Percentiles rank a stretch among this genome's conserved stretches.
phyloP scores from a whole-genome alignment of 2,797 vertebrate species.

The Acipenser oxyrinchus region DNA sequence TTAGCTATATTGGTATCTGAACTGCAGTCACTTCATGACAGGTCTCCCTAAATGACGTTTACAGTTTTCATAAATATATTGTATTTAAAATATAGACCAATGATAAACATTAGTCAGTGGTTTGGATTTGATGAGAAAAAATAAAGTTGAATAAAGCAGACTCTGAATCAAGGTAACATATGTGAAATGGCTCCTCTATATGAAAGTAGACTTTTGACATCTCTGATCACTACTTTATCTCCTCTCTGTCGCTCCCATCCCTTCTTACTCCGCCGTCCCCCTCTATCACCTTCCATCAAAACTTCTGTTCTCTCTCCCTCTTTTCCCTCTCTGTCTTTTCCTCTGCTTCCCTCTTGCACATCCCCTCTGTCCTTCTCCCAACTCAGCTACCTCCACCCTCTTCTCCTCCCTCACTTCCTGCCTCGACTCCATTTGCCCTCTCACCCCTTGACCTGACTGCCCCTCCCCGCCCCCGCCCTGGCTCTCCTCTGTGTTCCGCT shows the following conservation, averaged over 20 bases:
- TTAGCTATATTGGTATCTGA: conserved; percentile 50
- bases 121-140: conserved; percentile 63
- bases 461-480: too few relatives aligned
- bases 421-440: too few relatives aligned
- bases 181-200: too few relatives aligned
- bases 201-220: too few relatives aligned
- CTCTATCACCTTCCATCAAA: conserved; percentile 28
- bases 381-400: too few relatives aligned
- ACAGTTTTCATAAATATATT: conserved; percentile 65
- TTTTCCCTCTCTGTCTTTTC: too few relatives aligned
- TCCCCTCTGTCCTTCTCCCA: too few relatives aligned
- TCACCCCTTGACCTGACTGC: too few relatives aligned
- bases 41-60: conserved; percentile 57
- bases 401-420: too few relatives aligned
- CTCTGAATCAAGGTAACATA: conserved; percentile 27
- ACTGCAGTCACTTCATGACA: conserved; percentile 45
- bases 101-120: conserved; percentile 48
- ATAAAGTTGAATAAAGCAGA: conserved; percentile 41
- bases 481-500: too few relatives aligned
- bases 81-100: conserved; percentile 70
- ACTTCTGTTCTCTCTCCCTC: not conserved
- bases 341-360: too few relatives aligned
- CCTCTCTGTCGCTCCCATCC: conserved; percentile 20
- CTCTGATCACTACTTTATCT: too few relatives aligned
- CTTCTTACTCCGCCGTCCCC: conserved; percentile 29